Base-by-base conservation (phyloP, 2,113 vertebrate species). In the Trinectes maculatus region DNA sequence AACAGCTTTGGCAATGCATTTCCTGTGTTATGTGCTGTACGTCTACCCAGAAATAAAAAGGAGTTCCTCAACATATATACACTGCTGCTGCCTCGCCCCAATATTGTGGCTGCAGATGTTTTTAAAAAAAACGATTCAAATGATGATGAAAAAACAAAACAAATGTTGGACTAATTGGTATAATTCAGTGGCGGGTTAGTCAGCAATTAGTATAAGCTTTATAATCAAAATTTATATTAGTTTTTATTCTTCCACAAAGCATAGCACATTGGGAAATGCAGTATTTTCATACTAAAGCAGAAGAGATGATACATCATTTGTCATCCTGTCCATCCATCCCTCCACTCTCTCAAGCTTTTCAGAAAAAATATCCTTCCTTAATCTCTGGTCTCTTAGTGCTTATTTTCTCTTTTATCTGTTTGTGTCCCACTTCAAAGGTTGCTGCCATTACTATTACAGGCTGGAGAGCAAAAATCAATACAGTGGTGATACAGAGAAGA, bases 341-440 rank as follows among this genome's bases (percentile, higher is more conserved):
- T 37, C 13, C 21, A 6, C 18, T 31, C 8, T 34, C 25, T 10
- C 5, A 34, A 19, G 42, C 21, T 58, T 34, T 28, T 48, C 15
- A 22, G 33, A 58, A 56, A 36, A 61, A 24, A 25, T 9, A 42
- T 36, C 11, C 34, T 18, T 57, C 37, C 15, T 70, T 61, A 64
- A 16, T 46, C 28, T 15, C 6, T n/a, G 2, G 19, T 58, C 8
- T 51, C 24, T 16, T 24, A 15, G 42, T 53, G 18, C 46, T 67
- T 21, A 24, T 26, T 39, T 48, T 75, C 36, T 33, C 54, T 57
- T 79, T 66, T 60, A 71, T 82, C 71, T 61, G 28, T 59, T 74
- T 71, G 43, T 40, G 60, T 57, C 54, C 67, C 26, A 65, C 71
- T 79, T 83, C 80, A 80, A 80, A 78, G 66, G 28, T 43, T 28